A percentile compares a stretch with the other conserved stretches of the same genome.
These are phyloP conservation scores for Himantopus leucocephalus DNA, from an alignment of 2,113 vertebrate genomes.

Conservation along the genomic window DNA sequence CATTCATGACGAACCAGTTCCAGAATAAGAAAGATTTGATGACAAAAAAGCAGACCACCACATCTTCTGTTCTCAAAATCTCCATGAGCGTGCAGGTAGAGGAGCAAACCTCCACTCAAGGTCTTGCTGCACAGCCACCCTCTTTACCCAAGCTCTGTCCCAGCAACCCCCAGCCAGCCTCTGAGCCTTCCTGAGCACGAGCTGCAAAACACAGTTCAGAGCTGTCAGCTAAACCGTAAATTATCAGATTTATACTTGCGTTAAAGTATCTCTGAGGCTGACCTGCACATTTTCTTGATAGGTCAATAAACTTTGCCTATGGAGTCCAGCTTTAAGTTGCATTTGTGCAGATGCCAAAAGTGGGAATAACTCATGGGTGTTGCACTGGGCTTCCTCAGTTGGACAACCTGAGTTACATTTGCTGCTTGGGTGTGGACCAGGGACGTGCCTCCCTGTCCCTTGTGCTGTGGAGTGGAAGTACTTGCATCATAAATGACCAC, in stretches of 20 bases:
- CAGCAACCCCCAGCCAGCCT: not conserved
- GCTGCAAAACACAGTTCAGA: not conserved
- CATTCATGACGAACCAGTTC: not conserved
- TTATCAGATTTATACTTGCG: not conserved
- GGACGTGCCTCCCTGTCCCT: not conserved
- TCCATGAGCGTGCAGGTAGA: accelerated
- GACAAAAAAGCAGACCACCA: not conserved
- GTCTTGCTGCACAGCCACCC: accelerated
- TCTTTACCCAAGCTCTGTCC: not conserved
- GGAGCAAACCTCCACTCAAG: not conserved
- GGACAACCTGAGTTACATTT: not conserved
- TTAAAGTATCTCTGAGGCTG: not conserved
- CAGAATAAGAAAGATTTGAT: not conserved
- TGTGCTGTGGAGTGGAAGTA: not conserved
- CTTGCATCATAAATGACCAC: not conserved
- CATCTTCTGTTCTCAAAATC: not conserved
- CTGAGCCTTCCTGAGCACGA: not conserved
- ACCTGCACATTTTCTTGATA: not conserved
- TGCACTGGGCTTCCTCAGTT: not conserved
- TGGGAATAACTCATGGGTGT: not conserved
- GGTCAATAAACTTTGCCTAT: not conserved
- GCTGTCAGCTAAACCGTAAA: not conserved
- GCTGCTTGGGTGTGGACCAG: not conserved
- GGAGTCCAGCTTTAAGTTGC: not conserved
- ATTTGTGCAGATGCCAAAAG: not conserved